Evolutionary conservation across 30 jellyfish, hydroid and myxozoan genomes (phyloP).

Genomic region (Chrysaora quinquecirrha): DNA sequence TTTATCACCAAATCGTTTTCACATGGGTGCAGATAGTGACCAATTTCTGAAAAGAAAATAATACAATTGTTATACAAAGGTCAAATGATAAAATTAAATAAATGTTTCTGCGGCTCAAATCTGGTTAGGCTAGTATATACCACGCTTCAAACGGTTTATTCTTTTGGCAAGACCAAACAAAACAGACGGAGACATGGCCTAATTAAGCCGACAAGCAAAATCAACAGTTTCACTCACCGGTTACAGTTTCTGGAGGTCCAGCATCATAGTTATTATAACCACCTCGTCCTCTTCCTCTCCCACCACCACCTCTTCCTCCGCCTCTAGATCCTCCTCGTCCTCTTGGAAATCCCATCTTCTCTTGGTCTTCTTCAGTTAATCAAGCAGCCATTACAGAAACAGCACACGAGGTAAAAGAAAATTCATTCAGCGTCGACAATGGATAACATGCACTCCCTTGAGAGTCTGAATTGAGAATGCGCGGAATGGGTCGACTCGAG

Average conservation of each 20-base stretch:
- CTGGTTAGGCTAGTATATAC: too few species aligned
- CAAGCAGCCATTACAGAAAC: background rate
- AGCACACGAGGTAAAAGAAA: slow-evolving; percentile 4
- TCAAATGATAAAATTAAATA: too few species aligned
- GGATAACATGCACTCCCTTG: background rate
- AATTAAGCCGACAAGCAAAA: too few species aligned
- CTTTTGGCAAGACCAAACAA: too few species aligned
- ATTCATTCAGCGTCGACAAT: background rate
- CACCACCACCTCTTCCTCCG: slow-evolving; percentile 91
- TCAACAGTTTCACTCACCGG: too few species aligned
- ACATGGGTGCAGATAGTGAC: slow-evolving; percentile 95
- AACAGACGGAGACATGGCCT: too few species aligned
- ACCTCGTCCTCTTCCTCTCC: slow-evolving; percentile 97
- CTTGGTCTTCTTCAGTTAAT: background rate
- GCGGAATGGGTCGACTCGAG: too few species aligned
- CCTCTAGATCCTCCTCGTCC: slow-evolving; percentile 81
- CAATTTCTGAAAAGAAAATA: slow-evolving; percentile 71
- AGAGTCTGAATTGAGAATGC: too few species aligned
- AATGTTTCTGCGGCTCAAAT: too few species aligned
- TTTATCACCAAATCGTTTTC: slow-evolving; percentile 91
- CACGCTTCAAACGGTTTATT: too few species aligned
- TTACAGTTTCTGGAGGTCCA: slow-evolving; percentile 98
- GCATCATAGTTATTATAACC: slow-evolving; percentile 73
- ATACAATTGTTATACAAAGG: too few species aligned
- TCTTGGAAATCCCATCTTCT: slow-evolving; percentile 71